These are phyloP conservation scores for Phaetusa simplex DNA, from an alignment of 2,113 vertebrate genomes.

Conservation along the genomic window DNA sequence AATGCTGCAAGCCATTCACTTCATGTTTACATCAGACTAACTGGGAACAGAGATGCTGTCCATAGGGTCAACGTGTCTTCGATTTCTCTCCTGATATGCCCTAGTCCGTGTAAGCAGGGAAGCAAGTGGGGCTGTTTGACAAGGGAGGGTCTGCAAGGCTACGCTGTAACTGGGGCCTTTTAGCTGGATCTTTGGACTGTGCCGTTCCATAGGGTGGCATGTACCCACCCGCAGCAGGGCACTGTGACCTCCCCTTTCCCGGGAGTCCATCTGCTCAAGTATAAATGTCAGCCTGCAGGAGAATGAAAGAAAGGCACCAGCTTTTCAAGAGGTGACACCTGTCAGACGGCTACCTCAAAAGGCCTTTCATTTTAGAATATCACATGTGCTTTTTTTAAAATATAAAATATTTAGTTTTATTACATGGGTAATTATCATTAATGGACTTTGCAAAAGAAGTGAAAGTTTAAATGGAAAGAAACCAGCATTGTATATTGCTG, in stretches of 20 bases:
- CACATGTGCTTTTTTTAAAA: fast-evolving
- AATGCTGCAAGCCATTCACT: neutral
- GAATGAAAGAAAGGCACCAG: neutral
- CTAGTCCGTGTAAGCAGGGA: neutral
- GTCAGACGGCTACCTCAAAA: neutral
- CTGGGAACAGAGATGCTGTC: neutral
- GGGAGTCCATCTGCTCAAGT: neutral
- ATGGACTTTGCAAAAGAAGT: neutral
- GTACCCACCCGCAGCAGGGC: neutral
- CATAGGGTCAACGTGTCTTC: fast-evolving
- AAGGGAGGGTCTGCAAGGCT: neutral
- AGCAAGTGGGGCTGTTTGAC: neutral
- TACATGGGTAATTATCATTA: neutral
- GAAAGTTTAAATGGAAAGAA: neutral
- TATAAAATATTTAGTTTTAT: neutral
- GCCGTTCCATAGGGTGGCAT: neutral
- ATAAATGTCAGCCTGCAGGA: neutral
- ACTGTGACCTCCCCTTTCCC: neutral
- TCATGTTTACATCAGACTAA: neutral
- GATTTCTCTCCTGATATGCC: neutral
- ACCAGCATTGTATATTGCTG: neutral
- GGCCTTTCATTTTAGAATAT: neutral
- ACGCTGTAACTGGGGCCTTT: neutral
- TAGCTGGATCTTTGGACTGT: neutral
- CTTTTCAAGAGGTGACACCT: neutral